Percentiles rank a stretch among this genome's conserved stretches.
Evolutionary conservation across 30 jellyfish, hydroid and myxozoan genomes (phyloP).

Genomic region (Hydractinia symbiolongicarpus): DNA sequence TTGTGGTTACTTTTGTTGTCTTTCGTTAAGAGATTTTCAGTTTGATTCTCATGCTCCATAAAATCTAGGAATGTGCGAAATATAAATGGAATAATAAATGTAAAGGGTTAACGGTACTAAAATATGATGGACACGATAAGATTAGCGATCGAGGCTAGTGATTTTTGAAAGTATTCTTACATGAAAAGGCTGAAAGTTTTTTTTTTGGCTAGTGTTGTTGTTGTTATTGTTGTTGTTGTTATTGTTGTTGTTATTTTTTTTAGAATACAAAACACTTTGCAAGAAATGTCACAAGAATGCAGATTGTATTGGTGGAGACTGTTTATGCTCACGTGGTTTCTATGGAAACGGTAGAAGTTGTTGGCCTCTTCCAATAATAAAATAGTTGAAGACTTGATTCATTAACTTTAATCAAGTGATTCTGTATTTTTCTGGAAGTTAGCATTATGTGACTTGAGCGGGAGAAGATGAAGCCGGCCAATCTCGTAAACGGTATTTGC

Average conservation of each 20-base stretch:
- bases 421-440: too few relatives aligned
- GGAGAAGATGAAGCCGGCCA: too few relatives aligned
- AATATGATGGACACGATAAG: neutral
- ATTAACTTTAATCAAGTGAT: too few relatives aligned
- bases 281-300: constrained; percentile 54
- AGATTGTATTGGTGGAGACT: constrained; percentile 36
- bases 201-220: constrained; percentile 1
- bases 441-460: too few relatives aligned
- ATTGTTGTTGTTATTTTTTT: neutral
- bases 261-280: neutral
- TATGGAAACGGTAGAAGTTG: constrained; percentile 77
- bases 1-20: too few relatives aligned
- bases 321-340: constrained; percentile 69
- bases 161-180: neutral
- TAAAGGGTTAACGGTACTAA: too few relatives aligned
- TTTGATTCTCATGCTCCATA: too few relatives aligned
- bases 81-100: too few relatives aligned
- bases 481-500: too few relatives aligned
- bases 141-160: constrained; percentile 3
- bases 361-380: constrained; percentile 41
- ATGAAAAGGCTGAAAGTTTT: neutral
- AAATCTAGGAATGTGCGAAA: too few relatives aligned
- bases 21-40: too few relatives aligned
- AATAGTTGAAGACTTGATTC: neutral
- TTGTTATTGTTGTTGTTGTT: neutral